Percentiles rank a stretch among this genome's conserved stretches.
Evolutionary conservation across 2,888 invertebrate genomes (phyloP).

Genomic region (Tridacna gigas): DNA sequence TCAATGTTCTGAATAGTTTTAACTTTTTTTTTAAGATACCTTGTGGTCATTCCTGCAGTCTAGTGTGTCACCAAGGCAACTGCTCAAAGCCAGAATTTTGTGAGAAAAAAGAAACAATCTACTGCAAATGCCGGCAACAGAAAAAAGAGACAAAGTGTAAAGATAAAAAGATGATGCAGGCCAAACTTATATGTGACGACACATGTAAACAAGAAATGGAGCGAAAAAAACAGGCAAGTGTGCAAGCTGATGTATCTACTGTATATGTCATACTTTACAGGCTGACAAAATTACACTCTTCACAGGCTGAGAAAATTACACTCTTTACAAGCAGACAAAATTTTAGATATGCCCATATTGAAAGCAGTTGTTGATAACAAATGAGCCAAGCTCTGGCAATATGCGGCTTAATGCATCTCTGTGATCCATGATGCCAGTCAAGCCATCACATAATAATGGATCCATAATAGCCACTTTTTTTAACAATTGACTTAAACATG

Average conservation of each 20-base stretch:
- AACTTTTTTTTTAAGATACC: constrained; percentile 87
- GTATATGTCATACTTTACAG: too few relatives aligned
- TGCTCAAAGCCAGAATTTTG: constrained; percentile 88
- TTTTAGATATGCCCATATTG: background rate
- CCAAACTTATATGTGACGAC: constrained; percentile 81
- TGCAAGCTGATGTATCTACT: too few relatives aligned
- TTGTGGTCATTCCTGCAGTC: constrained; percentile 91
- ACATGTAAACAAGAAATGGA: constrained; percentile 75
- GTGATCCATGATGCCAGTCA: too few relatives aligned
- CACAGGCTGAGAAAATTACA: background rate
- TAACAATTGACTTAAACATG: too few relatives aligned
- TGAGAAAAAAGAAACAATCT: constrained; percentile 91
- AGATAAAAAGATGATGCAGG: constrained; percentile 68
- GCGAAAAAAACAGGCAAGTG: constrained; percentile 84
- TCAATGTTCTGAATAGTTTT: background rate
- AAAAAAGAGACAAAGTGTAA: constrained; percentile 90
- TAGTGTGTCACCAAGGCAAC: constrained; percentile 81
- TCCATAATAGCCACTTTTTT: too few relatives aligned
- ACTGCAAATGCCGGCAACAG: constrained; percentile 91
- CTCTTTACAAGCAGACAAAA: background rate
- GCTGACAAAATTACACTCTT: too few relatives aligned
- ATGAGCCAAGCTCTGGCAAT: too few relatives aligned
- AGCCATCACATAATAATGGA: too few relatives aligned
- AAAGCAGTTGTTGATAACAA: background rate
- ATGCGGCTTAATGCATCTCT: too few relatives aligned